Evolutionary conservation across 2,797 vertebrate genomes (phyloP).

Genomic region (Paratrypauchen microcephalus): DNA sequence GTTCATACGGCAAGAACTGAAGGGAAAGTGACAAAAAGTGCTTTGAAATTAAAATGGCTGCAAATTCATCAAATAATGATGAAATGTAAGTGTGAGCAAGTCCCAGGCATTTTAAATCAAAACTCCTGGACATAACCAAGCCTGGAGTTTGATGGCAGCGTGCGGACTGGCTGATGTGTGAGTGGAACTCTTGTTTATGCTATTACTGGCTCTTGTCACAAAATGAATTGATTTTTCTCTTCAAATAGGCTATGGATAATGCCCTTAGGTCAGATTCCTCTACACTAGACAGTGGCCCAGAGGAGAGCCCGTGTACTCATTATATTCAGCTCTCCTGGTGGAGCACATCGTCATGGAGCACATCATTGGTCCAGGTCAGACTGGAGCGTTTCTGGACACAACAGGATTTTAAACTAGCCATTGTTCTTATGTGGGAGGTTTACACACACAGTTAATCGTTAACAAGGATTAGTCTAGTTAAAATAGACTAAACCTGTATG

Average conservation of each 20-base stretch:
- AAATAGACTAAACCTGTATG: neutral
- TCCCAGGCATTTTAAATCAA: conserved; percentile 9
- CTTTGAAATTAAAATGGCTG: conserved; percentile 15
- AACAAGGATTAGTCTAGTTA: neutral
- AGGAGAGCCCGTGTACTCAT: conserved; percentile 21
- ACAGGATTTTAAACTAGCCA: neutral
- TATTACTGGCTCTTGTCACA: conserved; percentile 47
- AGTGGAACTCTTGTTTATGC: conserved; percentile 38
- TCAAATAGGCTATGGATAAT: conserved; percentile 63
- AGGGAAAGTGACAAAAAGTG: conserved; percentile 10
- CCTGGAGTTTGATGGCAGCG: conserved; percentile 20
- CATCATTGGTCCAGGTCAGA: neutral
- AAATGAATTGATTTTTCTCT: conserved; percentile 61
- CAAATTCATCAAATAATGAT: conserved; percentile 40
- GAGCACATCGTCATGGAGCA: neutral
- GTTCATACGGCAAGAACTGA: conserved; percentile 26
- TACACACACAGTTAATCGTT: neutral
- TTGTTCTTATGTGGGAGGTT: neutral
- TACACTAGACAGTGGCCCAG: conserved; percentile 28
- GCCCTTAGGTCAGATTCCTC: conserved; percentile 51
- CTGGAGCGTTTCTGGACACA: neutral
- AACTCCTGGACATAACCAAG: conserved; percentile 22
- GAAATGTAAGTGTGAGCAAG: conserved; percentile 9
- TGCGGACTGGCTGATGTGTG: conserved; percentile 33
- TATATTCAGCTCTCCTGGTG: conserved; percentile 6